A percentile compares a stretch with the other conserved stretches of the same genome.
phyloP scores from a whole-genome alignment of 2,113 vertebrate genomes.

The Anthoscopus minutus region DNA sequence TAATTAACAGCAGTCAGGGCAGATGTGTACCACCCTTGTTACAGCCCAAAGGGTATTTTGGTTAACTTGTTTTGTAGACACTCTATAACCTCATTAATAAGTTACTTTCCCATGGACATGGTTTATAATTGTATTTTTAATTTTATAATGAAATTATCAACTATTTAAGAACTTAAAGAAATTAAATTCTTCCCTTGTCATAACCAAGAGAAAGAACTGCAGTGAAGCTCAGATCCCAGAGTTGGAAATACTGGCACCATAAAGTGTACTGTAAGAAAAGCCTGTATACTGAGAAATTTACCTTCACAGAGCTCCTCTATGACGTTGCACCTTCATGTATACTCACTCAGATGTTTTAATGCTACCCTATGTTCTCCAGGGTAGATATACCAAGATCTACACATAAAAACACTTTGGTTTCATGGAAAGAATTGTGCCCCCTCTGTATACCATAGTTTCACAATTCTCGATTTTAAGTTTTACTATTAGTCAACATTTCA shows the following conservation, averaged over 20 bases:
- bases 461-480: background rate
- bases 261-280: background rate
- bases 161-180: background rate
- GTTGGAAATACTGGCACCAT: background rate
- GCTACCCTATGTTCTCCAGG: background rate
- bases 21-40: background rate
- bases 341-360: background rate
- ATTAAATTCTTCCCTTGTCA: background rate
- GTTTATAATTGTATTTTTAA: background rate
- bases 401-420: background rate
- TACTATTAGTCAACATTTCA: background rate
- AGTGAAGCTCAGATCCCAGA: background rate
- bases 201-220: background rate
- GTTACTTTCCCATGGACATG: background rate
- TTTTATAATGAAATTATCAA: background rate
- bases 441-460: background rate
- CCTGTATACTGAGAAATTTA: background rate
- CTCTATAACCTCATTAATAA: background rate
- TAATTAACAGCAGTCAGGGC: background rate
- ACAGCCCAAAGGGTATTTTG: background rate
- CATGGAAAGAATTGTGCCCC: background rate
- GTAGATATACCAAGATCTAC: background rate
- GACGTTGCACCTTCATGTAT: accelerated
- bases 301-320: background rate
- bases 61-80: background rate